Evolutionary conservation across 2,797 vertebrate species (phyloP).

Genomic region (Anniella stebbinsi): DNA sequence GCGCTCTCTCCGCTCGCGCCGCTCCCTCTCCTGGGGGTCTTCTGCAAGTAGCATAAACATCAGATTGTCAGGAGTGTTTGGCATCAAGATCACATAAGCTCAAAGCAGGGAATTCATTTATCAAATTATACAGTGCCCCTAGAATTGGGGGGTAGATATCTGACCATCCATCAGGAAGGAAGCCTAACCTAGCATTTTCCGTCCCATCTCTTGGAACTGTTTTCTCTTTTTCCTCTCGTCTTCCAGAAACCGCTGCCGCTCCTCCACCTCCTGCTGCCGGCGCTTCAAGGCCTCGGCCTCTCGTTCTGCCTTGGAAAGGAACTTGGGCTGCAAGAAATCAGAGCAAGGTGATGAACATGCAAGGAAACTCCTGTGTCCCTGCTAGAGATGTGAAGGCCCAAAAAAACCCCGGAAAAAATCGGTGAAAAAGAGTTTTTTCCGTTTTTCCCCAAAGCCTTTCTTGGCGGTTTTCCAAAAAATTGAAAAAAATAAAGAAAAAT

Average conservation of each 20-base stretch:
- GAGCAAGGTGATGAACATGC: background rate
- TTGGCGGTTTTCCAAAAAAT: too few relatives aligned
- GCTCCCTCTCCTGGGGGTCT: slow-evolving; percentile 96
- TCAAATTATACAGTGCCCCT: background rate
- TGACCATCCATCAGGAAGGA: background rate
- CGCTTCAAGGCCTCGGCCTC: slow-evolving; percentile 94
- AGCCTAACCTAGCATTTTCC: slow-evolving; percentile 93
- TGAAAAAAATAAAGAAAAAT: too few relatives aligned
- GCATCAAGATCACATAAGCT: slow-evolving; percentile 22
- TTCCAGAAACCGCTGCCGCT: slow-evolving; percentile 86
- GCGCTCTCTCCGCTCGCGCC: slow-evolving; percentile 92
- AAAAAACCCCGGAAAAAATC: too few relatives aligned
- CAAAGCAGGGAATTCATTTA: fast-evolving
- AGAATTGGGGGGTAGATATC: background rate
- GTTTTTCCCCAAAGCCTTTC: too few relatives aligned
- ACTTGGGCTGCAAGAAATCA: slow-evolving; percentile 88
- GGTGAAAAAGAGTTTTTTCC: too few relatives aligned
- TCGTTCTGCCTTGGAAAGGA: slow-evolving; percentile 93
- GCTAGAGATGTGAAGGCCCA: too few relatives aligned
- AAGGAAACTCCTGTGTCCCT: background rate
- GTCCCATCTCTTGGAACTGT: slow-evolving; percentile 94
- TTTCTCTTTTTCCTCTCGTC: slow-evolving; percentile 95
- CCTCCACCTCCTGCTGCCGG: slow-evolving; percentile 89
- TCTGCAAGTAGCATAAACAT: slow-evolving; percentile 78
- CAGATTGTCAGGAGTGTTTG: background rate